Base-by-base conservation (phyloP, 2,888 invertebrate species). In the Xestia sexstrigata region DNA sequence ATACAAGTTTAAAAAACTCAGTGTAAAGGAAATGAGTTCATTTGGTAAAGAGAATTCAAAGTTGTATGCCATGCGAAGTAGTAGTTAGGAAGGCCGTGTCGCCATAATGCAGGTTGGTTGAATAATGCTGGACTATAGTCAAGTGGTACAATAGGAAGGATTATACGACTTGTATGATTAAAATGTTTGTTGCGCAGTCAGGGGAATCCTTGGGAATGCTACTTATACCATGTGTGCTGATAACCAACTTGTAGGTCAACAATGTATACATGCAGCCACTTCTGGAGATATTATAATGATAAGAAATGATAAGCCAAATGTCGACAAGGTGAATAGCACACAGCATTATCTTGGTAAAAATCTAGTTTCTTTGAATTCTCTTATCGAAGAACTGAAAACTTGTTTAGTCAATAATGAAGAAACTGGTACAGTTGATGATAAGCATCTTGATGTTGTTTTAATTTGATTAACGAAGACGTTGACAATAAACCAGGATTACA, bases 111-210 rank as follows among this genome's bases (percentile, higher is more conserved):
- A 73, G 72, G 72, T 39, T 20, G 66, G n/a, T 26, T 35, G 35
- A 63, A 82, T 83, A 70, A 68, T 83, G 2, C 52, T 63, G 72
- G 86, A 63, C 76, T 85, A 70, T n/a, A 76, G 66, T n/a, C 17
- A 45, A 72, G 49, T 30, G 78, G 83, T 60, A 83, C 78, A 83
- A 83, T 82, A 60, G 83, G 62, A 72, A 52, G 62, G 71, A n/a
- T 17, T 58, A 49, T 70, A 85, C 66, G 15, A 39, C 15, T 62
- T 58, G 26, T 67, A n/a, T 82, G 83, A 85, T 82, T 73, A 73
- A 73, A 82, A 77, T 67, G 65, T 60, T 52, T 70, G 30, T 70
- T 69, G 76, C n/a, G 85, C 35, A 35, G 45, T 85, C 23, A 30
- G 35, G 30, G 9, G 26, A 6, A 39, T 75, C 60, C 69, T 75